A percentile compares a stretch with the other conserved stretches of the same genome.
Conservation (phyloP, 2,113 vertebrate species). For the Carettochelys insculpta region DNA sequence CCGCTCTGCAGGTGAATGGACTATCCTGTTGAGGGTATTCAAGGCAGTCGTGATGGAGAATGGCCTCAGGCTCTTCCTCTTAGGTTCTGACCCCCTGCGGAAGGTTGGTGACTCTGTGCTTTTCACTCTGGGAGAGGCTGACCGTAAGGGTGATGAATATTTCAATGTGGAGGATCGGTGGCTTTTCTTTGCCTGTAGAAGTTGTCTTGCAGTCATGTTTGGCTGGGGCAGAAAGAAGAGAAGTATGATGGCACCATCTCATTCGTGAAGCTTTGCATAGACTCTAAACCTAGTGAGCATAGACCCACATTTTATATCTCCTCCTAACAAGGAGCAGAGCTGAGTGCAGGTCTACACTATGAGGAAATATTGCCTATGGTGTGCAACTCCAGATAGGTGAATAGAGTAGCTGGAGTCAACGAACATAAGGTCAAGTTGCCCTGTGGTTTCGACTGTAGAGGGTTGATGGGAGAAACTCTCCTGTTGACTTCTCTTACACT, state of each 20-base stretch:
- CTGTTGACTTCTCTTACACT: too few species aligned
- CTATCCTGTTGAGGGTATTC: slow-evolving; percentile 81
- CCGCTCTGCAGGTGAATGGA: slow-evolving; percentile 67
- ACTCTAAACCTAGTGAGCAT: rapidly evolving
- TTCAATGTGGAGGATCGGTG: slow-evolving; percentile 60
- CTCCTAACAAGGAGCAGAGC: neutral
- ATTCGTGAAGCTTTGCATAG: neutral
- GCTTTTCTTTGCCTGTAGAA: slow-evolving; percentile 82
- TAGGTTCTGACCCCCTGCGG: slow-evolving; percentile 71
- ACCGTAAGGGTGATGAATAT: slow-evolving; percentile 40
- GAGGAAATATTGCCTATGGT: too few species aligned
- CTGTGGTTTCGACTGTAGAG: too few species aligned
- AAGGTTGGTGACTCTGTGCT: neutral
- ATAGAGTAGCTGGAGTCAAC: too few species aligned
- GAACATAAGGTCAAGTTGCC: too few species aligned
- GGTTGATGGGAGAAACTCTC: too few species aligned
- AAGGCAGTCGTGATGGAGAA: slow-evolving; percentile 80
- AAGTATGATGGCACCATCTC: neutral
- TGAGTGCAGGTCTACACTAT: too few species aligned
- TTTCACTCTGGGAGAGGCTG: slow-evolving; percentile 67
- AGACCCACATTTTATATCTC: neutral
- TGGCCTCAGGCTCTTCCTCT: slow-evolving; percentile 77
- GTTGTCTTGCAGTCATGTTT: slow-evolving; percentile 81
- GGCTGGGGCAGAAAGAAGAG: slow-evolving; percentile 76
- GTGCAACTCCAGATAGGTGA: too few species aligned